phyloP scores from a whole-genome alignment of 2,797 vertebrate species.

The Eospalax fontanierii region DNA sequence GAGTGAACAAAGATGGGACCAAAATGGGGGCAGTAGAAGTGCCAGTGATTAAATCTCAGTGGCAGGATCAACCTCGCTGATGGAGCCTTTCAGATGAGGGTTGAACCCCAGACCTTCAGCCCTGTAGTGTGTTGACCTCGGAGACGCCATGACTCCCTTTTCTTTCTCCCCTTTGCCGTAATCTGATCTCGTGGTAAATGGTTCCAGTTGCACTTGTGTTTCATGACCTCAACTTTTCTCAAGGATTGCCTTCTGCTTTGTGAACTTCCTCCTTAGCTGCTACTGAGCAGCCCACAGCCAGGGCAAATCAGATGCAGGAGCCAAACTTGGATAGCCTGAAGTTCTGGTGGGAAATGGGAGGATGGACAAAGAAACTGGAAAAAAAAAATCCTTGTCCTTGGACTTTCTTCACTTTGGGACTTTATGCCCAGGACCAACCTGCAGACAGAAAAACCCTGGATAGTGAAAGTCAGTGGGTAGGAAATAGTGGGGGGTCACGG shows the following conservation, averaged over 20 bases:
- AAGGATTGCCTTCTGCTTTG: background rate
- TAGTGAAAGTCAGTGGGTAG: background rate
- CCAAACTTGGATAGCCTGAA: background rate
- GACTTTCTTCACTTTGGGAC: background rate
- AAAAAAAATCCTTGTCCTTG: background rate
- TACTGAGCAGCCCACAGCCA: background rate
- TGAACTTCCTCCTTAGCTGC: background rate
- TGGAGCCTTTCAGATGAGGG: background rate
- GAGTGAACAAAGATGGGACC: conserved; percentile 29
- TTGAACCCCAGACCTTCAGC: background rate
- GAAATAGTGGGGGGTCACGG: background rate
- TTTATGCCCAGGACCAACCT: background rate
- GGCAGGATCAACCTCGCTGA: conserved; percentile 42
- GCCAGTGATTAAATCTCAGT: conserved; percentile 24
- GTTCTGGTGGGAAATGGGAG: background rate
- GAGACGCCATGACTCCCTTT: background rate
- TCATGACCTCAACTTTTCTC: background rate
- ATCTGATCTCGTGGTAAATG: background rate
- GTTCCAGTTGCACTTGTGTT: rapidly evolving
- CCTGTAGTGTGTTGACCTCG: conserved; percentile 11
- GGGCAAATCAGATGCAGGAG: background rate
- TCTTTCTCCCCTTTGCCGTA: background rate
- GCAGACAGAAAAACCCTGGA: background rate
- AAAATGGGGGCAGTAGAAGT: background rate
- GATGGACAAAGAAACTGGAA: background rate